Conservation (phyloP, 2,797 vertebrate species). For the Siniperca scherzeri region DNA sequence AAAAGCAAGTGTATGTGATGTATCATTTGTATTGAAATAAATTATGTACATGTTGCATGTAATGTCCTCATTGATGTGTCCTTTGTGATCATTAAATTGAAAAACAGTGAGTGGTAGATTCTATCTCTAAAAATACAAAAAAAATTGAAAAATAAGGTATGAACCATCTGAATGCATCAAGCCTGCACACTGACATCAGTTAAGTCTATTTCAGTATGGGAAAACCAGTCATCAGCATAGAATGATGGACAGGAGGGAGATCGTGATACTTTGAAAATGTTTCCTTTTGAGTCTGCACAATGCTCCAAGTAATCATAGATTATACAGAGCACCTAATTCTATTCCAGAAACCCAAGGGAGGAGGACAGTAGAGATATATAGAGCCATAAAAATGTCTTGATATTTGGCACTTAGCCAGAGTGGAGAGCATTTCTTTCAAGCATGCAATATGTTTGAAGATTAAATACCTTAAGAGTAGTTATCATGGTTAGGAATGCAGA, state of each 20-base stretch:
- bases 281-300: slow-evolving; percentile 44
- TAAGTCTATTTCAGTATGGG: slow-evolving; percentile 63
- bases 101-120: not conserved
- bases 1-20: slow-evolving; percentile 71
- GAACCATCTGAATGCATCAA: slow-evolving; percentile 13
- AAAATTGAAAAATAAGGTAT: slow-evolving; percentile 22
- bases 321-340: slow-evolving; percentile 41
- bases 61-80: slow-evolving; percentile 34
- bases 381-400: slow-evolving; percentile 42
- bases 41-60: slow-evolving; percentile 76
- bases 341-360: slow-evolving; percentile 37
- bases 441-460: slow-evolving; percentile 24
- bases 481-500: not conserved
- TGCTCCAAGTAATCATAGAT: slow-evolving; percentile 42
- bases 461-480: slow-evolving; percentile 21
- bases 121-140: not conserved
- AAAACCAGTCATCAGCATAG: slow-evolving; percentile 44
- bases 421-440: slow-evolving; percentile 28
- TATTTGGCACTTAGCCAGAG: slow-evolving; percentile 32
- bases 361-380: slow-evolving; percentile 43
- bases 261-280: slow-evolving; percentile 56
- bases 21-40: slow-evolving; percentile 83
- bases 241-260: slow-evolving; percentile 37
- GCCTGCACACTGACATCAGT: slow-evolving; percentile 14
- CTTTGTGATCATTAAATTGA: slow-evolving; percentile 32